phyloP scores from a whole-genome alignment of 1,140 invertebrate species.

The Danaus plexippus region DNA sequence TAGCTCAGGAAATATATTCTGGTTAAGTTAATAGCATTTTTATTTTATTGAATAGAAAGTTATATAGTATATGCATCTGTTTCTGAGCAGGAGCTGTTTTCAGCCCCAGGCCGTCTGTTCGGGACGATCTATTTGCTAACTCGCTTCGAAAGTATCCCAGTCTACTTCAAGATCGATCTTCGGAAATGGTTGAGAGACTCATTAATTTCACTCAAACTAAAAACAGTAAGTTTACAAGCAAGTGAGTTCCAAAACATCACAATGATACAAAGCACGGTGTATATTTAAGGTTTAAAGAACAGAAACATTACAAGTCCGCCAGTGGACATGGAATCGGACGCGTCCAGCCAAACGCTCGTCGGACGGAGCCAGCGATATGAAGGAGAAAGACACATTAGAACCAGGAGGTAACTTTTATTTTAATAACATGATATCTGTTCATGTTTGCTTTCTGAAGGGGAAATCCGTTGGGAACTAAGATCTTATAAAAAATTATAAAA shows the following conservation, averaged over 20 bases:
- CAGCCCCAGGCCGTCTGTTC: constrained; percentile 26
- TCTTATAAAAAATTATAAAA: too few relatives aligned
- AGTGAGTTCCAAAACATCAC: not conserved
- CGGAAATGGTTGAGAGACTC: constrained; percentile 42
- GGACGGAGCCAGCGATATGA: constrained; percentile 5
- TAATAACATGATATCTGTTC: too few relatives aligned
- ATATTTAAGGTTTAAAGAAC: constrained; percentile 12
- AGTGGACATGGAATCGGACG: constrained; percentile 11
- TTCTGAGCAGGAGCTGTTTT: constrained; percentile 30
- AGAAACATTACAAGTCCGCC: constrained; percentile 15
- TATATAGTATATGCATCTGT: too few relatives aligned
- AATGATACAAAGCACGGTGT: not conserved
- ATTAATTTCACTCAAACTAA: constrained; percentile 34
- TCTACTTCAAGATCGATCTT: constrained; percentile 33
- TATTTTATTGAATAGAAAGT: too few relatives aligned
- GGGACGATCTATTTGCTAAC: constrained; percentile 39
- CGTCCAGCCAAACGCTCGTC: constrained; percentile 16
- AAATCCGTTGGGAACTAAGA: too few relatives aligned
- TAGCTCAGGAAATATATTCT: too few relatives aligned
- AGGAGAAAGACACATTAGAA: constrained; percentile 3
- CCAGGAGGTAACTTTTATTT: constrained; percentile 10
- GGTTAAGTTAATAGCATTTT: too few relatives aligned
- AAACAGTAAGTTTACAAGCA: constrained; percentile 23
- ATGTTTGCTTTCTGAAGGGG: too few relatives aligned
- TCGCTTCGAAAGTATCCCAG: constrained; percentile 48